phyloP scores from a whole-genome alignment of 2,888 invertebrate species.

The Lypha dubia region DNA sequence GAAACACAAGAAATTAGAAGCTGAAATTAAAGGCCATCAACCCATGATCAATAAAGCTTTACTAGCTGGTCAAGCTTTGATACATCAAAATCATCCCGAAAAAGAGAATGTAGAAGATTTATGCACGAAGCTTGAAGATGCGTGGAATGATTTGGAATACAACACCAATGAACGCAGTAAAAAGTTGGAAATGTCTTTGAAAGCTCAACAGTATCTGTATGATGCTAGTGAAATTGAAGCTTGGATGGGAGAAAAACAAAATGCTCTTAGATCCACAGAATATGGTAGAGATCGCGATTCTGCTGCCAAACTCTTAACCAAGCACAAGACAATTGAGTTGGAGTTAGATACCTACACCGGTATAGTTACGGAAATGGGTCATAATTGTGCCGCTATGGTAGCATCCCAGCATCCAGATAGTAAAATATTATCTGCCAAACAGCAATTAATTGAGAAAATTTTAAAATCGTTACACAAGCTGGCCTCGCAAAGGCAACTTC shows the following conservation, averaged over 20 bases:
- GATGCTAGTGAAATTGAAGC: constrained; percentile 96
- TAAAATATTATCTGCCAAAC: constrained; percentile 90
- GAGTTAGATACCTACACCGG: constrained; percentile 96
- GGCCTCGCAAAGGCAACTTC: constrained; percentile 90
- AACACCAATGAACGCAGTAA: constrained; percentile 89
- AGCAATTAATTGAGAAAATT: constrained; percentile 90
- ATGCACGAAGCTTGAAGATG: constrained; percentile 88
- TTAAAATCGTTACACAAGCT: constrained; percentile 91
- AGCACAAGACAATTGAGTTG: constrained; percentile 96
- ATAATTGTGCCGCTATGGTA: constrained; percentile 92
- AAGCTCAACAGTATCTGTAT: constrained; percentile 95
- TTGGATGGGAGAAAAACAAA: constrained; percentile 95
- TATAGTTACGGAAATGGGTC: constrained; percentile 96
- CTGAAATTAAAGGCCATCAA: constrained; percentile 94
- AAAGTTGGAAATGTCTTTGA: constrained; percentile 92
- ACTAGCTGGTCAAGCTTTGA: constrained; percentile 89
- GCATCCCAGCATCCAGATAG: constrained; percentile 92
- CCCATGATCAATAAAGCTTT: constrained; percentile 93
- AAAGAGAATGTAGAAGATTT: constrained; percentile 90
- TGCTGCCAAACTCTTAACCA: constrained; percentile 95
- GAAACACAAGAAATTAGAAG: constrained; percentile 96
- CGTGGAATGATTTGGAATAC: constrained; percentile 90
- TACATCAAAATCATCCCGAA: constrained; percentile 91
- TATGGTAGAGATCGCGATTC: constrained; percentile 95
- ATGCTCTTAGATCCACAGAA: constrained; percentile 91